Conservation (phyloP, 2,888 invertebrate species). For the Tetragnatha montana region DNA sequence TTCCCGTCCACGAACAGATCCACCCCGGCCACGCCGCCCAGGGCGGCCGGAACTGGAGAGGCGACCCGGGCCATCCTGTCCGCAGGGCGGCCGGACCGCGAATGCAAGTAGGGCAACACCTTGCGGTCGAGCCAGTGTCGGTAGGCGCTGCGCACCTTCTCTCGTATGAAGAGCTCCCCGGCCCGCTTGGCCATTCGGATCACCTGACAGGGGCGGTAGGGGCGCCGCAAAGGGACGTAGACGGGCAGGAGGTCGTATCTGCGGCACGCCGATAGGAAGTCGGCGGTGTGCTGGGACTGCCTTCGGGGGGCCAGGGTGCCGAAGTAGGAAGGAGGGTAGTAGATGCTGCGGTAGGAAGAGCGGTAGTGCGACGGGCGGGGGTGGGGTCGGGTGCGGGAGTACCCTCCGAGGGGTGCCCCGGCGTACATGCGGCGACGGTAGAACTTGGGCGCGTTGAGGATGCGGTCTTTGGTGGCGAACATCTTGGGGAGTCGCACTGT, state of each 20-base stretch:
- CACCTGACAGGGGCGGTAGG: constrained; percentile 62
- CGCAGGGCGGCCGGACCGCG: background rate
- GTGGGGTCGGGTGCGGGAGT: constrained; percentile 22
- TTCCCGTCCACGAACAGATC: constrained; percentile 59
- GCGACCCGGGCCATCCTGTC: constrained; percentile 21
- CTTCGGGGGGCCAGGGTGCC: constrained; percentile 37
- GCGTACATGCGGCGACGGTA: constrained; percentile 56
- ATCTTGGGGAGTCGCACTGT: background rate
- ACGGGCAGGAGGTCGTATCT: constrained; percentile 61
- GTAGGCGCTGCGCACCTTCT: constrained; percentile 65
- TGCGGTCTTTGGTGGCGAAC: constrained; percentile 55
- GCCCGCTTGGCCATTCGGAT: constrained; percentile 67
- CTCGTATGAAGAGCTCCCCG: constrained; percentile 63
- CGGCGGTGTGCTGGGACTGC: constrained; percentile 23
- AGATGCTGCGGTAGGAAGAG: constrained; percentile 29
- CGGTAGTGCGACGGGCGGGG: background rate
- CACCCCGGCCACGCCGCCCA: constrained; percentile 39
- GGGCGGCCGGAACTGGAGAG: constrained; percentile 33
- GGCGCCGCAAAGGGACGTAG: constrained; percentile 41
- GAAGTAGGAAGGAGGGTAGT: constrained; percentile 60
- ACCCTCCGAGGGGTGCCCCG: constrained; percentile 48
- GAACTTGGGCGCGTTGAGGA: constrained; percentile 54
- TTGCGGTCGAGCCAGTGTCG: constrained; percentile 55
- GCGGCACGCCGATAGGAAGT: constrained; percentile 50
- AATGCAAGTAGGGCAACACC: constrained; percentile 50